Evolutionary conservation across 64 coral and sea anemone genomes (phyloP).

Genomic region (Stichodactyla mertensii): DNA sequence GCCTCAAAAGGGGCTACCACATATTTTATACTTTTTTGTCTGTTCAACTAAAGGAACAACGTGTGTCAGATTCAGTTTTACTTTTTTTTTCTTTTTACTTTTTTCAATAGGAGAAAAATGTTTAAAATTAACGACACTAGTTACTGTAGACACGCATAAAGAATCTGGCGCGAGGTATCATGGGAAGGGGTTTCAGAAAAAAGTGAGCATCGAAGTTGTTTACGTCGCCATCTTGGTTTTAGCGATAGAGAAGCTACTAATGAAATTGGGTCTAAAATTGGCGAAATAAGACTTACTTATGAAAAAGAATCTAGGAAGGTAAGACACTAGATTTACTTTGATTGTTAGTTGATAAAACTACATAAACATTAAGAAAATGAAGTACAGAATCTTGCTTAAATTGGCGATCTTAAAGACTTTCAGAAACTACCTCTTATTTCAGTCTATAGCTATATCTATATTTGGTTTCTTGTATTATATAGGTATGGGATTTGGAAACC

Average conservation of each 20-base stretch:
- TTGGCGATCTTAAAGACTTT: no score
- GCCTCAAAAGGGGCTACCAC: no score
- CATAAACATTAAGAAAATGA: background rate
- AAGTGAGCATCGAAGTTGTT: background rate
- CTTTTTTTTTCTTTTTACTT: no score
- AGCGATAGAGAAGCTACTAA: background rate
- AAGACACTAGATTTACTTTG: background rate
- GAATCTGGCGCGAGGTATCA: no score
- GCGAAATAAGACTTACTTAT: background rate
- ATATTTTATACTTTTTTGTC: no score
- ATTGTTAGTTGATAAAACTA: background rate
- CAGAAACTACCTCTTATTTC: no score
- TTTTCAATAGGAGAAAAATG: no score
- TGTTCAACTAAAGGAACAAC: no score
- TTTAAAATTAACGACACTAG: no score
- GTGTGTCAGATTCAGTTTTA: no score
- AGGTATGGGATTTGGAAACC: slow-evolving; percentile 51
- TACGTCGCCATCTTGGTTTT: background rate
- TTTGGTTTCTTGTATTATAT: slow-evolving; percentile 12
- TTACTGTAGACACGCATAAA: no score
- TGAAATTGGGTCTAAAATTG: background rate
- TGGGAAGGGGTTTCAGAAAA: background rate
- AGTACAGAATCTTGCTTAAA: background rate
- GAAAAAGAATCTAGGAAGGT: background rate
- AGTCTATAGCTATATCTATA: background rate